These are phyloP conservation scores for Calyptomena viridis DNA, from an alignment of 2,113 vertebrate species.

Conservation along the genomic window DNA sequence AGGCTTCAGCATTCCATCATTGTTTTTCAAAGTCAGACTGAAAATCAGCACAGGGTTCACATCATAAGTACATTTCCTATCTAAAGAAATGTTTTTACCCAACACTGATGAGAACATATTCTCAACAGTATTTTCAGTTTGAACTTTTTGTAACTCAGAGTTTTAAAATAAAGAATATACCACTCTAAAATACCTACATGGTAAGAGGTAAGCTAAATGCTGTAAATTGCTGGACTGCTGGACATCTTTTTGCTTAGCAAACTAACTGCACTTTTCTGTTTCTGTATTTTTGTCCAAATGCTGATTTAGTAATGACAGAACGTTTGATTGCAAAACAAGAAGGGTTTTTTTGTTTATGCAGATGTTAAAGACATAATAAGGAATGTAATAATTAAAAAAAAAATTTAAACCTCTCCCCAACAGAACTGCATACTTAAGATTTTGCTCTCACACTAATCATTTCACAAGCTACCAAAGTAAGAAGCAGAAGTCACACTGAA, in stretches of 20 bases:
- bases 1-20: not conserved
- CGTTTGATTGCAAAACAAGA: not conserved
- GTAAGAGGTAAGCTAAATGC: not conserved
- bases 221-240: not conserved
- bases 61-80: not conserved
- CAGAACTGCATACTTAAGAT: not conserved
- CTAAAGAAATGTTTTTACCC: not conserved
- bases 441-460: not conserved
- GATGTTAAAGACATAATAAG: not conserved
- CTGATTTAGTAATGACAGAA: not conserved
- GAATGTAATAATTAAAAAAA: too few relatives aligned
- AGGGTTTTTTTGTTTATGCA: not conserved
- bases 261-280: not conserved
- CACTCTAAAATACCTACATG: not conserved
- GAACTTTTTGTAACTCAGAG: not conserved
- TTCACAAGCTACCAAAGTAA: not conserved
- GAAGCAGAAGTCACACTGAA: not conserved
- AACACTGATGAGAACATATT: not conserved
- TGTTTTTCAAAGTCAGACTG: not conserved
- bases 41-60: not conserved
- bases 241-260: not conserved
- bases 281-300: not conserved
- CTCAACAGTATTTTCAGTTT: not conserved
- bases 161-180: not conserved
- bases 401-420: not conserved